A percentile compares a stretch with the other conserved stretches of the same genome.
These are phyloP conservation scores for Danio kyathit DNA, from an alignment of 2,797 vertebrate species.

Conservation along the genomic window DNA sequence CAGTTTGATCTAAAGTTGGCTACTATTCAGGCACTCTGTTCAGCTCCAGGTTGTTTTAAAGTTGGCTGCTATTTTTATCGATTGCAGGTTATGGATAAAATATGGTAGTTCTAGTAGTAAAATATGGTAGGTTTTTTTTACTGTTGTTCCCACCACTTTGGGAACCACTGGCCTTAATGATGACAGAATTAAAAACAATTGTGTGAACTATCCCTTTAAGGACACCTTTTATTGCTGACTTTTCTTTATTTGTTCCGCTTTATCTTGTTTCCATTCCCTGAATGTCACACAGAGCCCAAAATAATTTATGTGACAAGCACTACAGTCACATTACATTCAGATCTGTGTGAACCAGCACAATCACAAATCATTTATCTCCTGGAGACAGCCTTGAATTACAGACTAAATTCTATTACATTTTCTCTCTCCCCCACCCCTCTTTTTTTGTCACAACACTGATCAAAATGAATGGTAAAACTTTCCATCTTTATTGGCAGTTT, in stretches of 20 bases:
- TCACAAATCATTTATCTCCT: neutral
- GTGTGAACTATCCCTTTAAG: neutral
- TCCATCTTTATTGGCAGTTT: neutral
- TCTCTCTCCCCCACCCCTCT: neutral
- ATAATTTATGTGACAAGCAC: neutral
- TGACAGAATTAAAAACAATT: no score
- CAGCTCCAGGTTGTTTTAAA: no score
- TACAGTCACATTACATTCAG: neutral
- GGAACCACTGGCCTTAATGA: no score
- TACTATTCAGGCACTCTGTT: no score
- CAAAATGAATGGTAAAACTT: neutral
- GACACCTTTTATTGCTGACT: conserved; percentile 10
- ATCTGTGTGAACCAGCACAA: conserved; percentile 1
- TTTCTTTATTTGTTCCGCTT: neutral
- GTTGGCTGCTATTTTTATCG: no score
- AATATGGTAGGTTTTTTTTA: no score
- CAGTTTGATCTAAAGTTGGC: no score
- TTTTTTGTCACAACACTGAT: neutral
- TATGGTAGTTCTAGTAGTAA: no score
- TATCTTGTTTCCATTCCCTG: conserved; percentile 1
- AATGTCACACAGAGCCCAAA: neutral
- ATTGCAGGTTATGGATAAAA: no score
- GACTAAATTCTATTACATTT: neutral
- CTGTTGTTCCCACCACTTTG: no score
- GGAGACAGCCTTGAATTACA: conserved; percentile 6